Evolutionary conservation across 2,888 invertebrate species (phyloP).

Genomic region (Patella caerulea): DNA sequence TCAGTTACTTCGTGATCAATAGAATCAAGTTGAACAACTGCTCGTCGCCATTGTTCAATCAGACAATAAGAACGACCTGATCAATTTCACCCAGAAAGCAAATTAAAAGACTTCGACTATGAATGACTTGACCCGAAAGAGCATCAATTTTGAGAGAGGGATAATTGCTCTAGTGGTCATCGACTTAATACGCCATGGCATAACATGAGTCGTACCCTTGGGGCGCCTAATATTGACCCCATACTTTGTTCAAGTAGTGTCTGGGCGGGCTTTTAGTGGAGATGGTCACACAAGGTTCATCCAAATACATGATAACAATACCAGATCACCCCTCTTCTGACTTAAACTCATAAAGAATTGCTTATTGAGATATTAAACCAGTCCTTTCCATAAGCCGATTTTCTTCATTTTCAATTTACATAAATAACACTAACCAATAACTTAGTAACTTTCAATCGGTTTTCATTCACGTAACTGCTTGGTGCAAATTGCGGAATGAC

Average conservation of each 20-base stretch:
- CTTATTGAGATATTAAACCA: constrained; percentile 2
- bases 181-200: constrained; percentile 7
- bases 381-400: constrained; percentile 7
- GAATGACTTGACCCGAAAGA: constrained; percentile 4
- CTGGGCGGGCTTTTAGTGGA: constrained; percentile 1
- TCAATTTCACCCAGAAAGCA: neutral
- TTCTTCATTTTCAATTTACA: neutral
- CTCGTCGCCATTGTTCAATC: neutral
- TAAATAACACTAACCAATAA: neutral
- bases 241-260: neutral
- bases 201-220: neutral
- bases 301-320: neutral
- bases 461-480: constrained; percentile 3
- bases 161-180: constrained; percentile 7
- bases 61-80: constrained; percentile 1
- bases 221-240: neutral
- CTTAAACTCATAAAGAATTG: neutral
- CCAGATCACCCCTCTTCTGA: neutral
- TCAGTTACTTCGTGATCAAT: constrained; percentile 4
- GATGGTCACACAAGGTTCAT: constrained; percentile 6
- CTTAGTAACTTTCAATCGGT: neutral
- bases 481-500: constrained; percentile 9
- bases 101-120: neutral
- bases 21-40: neutral
- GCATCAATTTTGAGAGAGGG: neutral